phyloP scores from a whole-genome alignment of 1,140 invertebrate genomes.

The Panagrolaimus sp. region DNA sequence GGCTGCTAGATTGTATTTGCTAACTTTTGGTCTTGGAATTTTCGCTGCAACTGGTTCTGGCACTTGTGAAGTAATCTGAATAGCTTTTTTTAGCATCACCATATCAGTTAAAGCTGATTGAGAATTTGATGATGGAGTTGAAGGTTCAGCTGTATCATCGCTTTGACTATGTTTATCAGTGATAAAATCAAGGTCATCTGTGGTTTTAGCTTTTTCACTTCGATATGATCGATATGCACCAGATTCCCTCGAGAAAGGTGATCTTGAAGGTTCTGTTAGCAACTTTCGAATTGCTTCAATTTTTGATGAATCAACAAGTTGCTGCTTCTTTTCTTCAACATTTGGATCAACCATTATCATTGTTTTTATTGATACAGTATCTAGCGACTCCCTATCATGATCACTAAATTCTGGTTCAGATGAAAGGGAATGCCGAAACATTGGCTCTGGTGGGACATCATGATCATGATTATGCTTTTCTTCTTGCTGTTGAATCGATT shows the following conservation, averaged over 20 bases:
- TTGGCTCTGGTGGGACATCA: conserved; percentile 4
- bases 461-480: not conserved
- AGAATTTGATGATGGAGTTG: conserved; percentile 31
- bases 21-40: conserved; percentile 44
- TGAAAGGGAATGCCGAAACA: conserved; percentile 8
- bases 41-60: conserved; percentile 12
- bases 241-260: conserved; percentile 26
- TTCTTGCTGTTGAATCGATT: not conserved
- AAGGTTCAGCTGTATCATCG: conserved; percentile 28
- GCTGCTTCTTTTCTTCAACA: conserved; percentile 1
- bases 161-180: conserved; percentile 24
- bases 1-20: conserved; percentile 23
- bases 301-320: conserved; percentile 9
- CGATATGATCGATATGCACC: conserved; percentile 28
- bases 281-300: conserved; percentile 42
- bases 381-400: not conserved
- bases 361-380: not conserved
- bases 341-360: conserved; percentile 5
- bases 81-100: conserved; percentile 35
- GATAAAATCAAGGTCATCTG: conserved; percentile 36
- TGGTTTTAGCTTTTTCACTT: conserved; percentile 27
- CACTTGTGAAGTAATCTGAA: not conserved
- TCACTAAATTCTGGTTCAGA: conserved; percentile 8
- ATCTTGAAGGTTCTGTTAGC: conserved; percentile 32
- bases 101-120: conserved; percentile 40